phyloP scores from a whole-genome alignment of 2,797 vertebrate genomes.

The Columba guinea region DNA sequence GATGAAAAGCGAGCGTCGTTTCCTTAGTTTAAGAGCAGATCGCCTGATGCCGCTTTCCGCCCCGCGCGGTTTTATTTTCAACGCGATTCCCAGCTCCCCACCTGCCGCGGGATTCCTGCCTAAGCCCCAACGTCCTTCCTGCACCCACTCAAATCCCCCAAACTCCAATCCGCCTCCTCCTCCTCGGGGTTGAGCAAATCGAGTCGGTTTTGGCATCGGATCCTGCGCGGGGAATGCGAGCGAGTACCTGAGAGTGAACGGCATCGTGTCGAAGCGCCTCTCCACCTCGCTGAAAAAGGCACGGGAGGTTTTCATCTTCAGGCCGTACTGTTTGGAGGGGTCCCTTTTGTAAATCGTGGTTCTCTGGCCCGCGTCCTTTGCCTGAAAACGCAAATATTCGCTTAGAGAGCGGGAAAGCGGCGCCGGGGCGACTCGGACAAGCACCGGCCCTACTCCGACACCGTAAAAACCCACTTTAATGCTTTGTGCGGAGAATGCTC shows the following conservation, averaged over 20 bases:
- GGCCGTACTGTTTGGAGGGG: constrained; percentile 94
- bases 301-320: constrained; percentile 99
- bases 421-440: neutral
- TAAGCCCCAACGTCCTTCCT: neutral
- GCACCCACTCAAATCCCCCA: neutral
- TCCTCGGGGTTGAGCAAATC: neutral
- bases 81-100: neutral
- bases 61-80: neutral
- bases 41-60: neutral
- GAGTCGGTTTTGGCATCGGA: too few species aligned
- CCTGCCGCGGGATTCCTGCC: neutral
- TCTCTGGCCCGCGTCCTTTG: constrained; percentile 93
- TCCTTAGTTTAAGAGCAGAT: neutral
- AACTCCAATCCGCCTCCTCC: neutral
- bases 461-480: fast-evolving
- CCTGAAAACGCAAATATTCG: constrained; percentile 70
- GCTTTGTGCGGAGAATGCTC: neutral
- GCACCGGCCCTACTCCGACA: fast-evolving
- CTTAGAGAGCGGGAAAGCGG: neutral
- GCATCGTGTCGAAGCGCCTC: constrained; percentile 95
- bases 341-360: constrained; percentile 98
- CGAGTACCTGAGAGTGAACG: constrained; percentile 92
- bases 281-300: constrained; percentile 97
- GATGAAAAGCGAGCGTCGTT: too few species aligned
- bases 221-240: neutral